These are phyloP conservation scores for Drosophila imparisetae DNA, from an alignment of 2,888 invertebrate species.

Conservation along the genomic window DNA sequence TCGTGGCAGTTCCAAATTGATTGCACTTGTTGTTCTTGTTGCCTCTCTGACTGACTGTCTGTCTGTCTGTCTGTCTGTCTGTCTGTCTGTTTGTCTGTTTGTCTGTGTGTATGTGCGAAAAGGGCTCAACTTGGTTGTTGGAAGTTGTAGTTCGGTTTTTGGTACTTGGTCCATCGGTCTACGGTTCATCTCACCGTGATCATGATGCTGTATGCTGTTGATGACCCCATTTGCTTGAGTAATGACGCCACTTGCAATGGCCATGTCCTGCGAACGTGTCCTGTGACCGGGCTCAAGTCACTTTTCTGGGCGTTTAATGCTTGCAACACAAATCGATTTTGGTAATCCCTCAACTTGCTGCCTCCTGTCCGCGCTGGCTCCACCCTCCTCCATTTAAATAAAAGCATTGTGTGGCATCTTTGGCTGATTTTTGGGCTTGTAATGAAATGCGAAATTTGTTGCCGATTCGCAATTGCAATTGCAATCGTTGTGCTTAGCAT, in stretches of 20 bases:
- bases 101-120: neutral
- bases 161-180: conserved; percentile 21
- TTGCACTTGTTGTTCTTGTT: conserved; percentile 64
- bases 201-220: conserved; percentile 51
- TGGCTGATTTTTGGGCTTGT: conserved; percentile 55
- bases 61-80: neutral
- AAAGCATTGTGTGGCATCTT: conserved; percentile 34
- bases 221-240: conserved; percentile 80
- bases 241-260: conserved; percentile 73
- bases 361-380: no score
- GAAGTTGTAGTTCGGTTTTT: conserved; percentile 6
- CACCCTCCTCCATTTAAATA: neutral
- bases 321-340: conserved; percentile 63
- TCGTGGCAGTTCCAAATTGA: conserved; percentile 63
- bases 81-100: neutral
- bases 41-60: conserved; percentile 10
- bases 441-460: conserved; percentile 65
- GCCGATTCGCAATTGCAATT: conserved; percentile 27
- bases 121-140: conserved; percentile 12
- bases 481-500: conserved; percentile 33
- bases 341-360: conserved; percentile 15
- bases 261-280: conserved; percentile 15
- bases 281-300: conserved; percentile 20
- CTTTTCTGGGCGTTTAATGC: conserved; percentile 40
- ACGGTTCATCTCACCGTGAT: conserved; percentile 39